phyloP scores from a whole-genome alignment of 2,888 invertebrate species.

The Cheilosia scutellata region DNA sequence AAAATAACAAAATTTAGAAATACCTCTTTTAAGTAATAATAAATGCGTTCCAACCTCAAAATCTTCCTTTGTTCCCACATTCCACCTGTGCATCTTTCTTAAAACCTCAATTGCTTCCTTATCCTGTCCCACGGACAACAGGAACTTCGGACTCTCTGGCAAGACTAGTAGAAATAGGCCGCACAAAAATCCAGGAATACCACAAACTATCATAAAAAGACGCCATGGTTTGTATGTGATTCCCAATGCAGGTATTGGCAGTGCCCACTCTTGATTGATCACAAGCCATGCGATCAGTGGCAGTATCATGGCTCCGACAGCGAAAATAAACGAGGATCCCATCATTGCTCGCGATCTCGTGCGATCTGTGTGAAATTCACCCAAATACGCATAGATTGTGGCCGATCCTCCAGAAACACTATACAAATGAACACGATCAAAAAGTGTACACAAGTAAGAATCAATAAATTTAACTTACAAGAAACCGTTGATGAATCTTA shows the following conservation, averaged over 20 bases:
- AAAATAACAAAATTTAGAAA: not conserved
- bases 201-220: conserved; percentile 80
- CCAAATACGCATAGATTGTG: conserved; percentile 85
- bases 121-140: conserved; percentile 78
- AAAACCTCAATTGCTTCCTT: conserved; percentile 79
- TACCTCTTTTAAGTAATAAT: not conserved
- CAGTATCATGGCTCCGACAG: conserved; percentile 80
- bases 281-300: conserved; percentile 81
- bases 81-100: conserved; percentile 78
- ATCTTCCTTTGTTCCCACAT: conserved; percentile 77
- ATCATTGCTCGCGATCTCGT: conserved; percentile 84
- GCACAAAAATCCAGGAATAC: conserved; percentile 80
- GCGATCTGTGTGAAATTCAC: conserved; percentile 85
- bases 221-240: conserved; percentile 82
- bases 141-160: conserved; percentile 82
- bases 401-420: conserved; percentile 84
- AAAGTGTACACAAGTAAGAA: not conserved
- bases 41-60: conserved; percentile 69
- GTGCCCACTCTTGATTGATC: conserved; percentile 80
- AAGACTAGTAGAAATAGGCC: conserved; percentile 78
- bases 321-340: conserved; percentile 81
- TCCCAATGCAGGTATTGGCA: conserved; percentile 78
- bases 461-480: conserved; percentile 83
- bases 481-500: conserved; percentile 85
- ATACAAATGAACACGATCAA: not conserved